phyloP scores from a whole-genome alignment of 2,113 vertebrate genomes.

The Trematomus loennbergii region DNA sequence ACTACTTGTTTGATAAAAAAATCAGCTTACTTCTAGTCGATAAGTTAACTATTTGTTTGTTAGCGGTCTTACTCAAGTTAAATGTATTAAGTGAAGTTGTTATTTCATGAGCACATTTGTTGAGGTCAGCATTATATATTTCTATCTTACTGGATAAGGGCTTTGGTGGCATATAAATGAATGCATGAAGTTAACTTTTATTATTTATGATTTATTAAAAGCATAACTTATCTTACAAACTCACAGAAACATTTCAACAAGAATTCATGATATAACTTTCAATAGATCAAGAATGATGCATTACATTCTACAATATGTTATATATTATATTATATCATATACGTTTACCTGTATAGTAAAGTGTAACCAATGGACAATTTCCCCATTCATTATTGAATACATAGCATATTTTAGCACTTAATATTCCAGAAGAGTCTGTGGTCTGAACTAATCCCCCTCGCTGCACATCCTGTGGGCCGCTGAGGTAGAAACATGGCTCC shows the following conservation, averaged over 20 bases:
- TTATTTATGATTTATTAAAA: not conserved
- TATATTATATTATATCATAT: not conserved
- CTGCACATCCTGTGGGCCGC: slow-evolving; percentile 54
- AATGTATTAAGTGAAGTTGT: no score
- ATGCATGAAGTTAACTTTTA: not conserved
- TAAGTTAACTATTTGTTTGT: no score
- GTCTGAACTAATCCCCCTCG: slow-evolving; percentile 55
- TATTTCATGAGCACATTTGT: no score
- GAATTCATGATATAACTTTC: not conserved
- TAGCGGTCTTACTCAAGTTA: no score
- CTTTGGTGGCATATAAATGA: not conserved
- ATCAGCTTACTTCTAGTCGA: not conserved
- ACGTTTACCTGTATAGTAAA: not conserved
- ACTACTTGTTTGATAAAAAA: not conserved
- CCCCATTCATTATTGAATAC: not conserved
- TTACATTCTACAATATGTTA: not conserved
- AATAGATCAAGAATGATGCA: not conserved
- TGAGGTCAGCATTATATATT: no score
- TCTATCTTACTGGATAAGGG: no score
- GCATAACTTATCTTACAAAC: not conserved
- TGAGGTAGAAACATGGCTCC: slow-evolving; percentile 64
- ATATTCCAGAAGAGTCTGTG: not conserved
- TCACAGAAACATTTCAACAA: not conserved
- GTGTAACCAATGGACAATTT: not conserved
- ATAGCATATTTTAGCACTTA: not conserved